Conservation (phyloP, 2,797 vertebrate genomes). For the Florisuga fusca region DNA sequence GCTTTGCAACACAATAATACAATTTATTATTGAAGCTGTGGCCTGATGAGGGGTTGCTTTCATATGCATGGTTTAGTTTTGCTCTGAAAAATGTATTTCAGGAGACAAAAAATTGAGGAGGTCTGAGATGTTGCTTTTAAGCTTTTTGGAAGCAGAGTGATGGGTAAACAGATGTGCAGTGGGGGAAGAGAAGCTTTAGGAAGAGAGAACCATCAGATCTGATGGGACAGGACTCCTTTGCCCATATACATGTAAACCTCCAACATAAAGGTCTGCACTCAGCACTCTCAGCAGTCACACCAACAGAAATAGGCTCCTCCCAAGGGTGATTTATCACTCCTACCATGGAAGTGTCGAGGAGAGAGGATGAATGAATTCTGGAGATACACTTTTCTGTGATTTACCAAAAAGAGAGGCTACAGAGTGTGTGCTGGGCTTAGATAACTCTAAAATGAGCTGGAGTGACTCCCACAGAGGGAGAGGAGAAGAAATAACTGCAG, state of each 20-base stretch:
- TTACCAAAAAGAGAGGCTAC: neutral
- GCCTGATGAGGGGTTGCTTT: neutral
- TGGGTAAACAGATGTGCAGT: neutral
- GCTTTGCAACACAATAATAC: neutral
- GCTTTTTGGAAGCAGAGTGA: neutral
- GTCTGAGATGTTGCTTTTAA: neutral
- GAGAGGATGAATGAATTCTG: neutral
- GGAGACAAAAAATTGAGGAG: neutral
- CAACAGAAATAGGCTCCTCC: neutral
- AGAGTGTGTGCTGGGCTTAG: neutral
- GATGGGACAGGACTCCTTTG: neutral
- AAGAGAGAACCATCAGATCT: neutral
- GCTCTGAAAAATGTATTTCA: neutral
- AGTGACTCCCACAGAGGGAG: accelerated
- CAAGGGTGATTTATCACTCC: neutral
- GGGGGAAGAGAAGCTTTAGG: neutral
- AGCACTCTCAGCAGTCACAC: accelerated
- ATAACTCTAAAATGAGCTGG: neutral
- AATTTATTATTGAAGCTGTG: neutral
- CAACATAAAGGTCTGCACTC: accelerated
- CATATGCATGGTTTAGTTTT: slow-evolving; percentile 3
- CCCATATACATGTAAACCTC: accelerated
- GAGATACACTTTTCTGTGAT: neutral
- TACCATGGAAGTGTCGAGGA: accelerated
- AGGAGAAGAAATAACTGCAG: neutral